Conservation (phyloP, 64 coral and sea anemone genomes). For the Exaiptasia diaphana region DNA sequence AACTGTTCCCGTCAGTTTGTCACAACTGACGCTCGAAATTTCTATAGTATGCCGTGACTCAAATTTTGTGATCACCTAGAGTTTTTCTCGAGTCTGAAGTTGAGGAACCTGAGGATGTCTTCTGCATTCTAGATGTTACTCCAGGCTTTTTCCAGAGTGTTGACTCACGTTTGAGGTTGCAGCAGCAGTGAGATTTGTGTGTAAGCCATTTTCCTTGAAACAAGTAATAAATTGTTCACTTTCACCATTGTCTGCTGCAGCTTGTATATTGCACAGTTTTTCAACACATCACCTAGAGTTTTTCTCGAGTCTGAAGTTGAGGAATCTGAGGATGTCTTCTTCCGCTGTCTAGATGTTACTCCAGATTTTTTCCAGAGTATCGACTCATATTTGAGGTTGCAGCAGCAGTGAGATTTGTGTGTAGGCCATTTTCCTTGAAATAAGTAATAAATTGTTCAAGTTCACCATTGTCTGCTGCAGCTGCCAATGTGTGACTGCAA, state of each 20-base stretch:
- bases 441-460: neutral
- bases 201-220: neutral
- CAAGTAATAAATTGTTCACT: neutral
- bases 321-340: too few relatives aligned
- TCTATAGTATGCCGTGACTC: too few relatives aligned
- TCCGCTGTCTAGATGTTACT: neutral
- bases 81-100: too few relatives aligned
- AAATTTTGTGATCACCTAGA: too few relatives aligned
- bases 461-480: conserved; percentile 9
- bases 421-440: neutral
- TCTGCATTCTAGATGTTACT: neutral
- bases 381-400: conserved; percentile 17
- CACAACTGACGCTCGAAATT: too few relatives aligned
- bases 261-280: too few relatives aligned
- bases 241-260: conserved; percentile 9
- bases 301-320: too few relatives aligned
- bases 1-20: too few relatives aligned
- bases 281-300: too few relatives aligned
- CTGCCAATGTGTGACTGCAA: conserved; percentile 9
- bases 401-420: conserved; percentile 2
- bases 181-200: conserved; percentile 2
- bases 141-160: conserved; percentile 21
- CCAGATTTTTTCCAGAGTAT: conserved; percentile 14
- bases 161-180: conserved; percentile 15
- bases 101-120: too few relatives aligned